phyloP scores from a whole-genome alignment of 2,888 invertebrate genomes.

The Cephus pulcher region DNA sequence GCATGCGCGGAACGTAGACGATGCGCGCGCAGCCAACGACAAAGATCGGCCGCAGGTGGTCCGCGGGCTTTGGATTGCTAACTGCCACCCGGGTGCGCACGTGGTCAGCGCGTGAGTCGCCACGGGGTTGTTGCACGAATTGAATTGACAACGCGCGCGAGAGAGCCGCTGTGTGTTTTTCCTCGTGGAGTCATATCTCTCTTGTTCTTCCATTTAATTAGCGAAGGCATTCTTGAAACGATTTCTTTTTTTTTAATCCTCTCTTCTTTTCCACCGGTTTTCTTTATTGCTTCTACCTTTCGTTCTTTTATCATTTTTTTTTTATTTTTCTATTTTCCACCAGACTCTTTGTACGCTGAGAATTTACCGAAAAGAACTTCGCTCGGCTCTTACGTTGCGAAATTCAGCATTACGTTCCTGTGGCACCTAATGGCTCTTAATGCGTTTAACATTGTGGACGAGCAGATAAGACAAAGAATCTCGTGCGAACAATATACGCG shows the following conservation, averaged over 20 bases:
- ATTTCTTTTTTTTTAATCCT: not conserved
- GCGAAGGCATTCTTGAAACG: not conserved
- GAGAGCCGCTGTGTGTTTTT: not conserved
- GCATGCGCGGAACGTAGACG: conserved; percentile 12
- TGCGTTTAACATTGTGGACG: not conserved
- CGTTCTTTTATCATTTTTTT: not conserved
- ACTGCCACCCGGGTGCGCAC: not conserved
- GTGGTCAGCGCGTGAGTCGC: not conserved
- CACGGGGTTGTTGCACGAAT: not conserved
- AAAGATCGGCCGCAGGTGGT: conserved; percentile 44
- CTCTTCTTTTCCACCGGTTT: not conserved
- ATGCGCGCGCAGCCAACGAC: conserved; percentile 25
- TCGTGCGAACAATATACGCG: not conserved
- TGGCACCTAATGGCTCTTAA: not conserved
- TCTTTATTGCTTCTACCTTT: not conserved
- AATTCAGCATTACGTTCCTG: not conserved
- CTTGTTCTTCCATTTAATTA: not conserved
- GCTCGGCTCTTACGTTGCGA: not conserved
- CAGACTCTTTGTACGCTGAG: not conserved
- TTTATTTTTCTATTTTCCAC: not conserved
- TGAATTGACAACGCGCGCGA: not conserved
- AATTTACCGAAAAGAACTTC: not conserved
- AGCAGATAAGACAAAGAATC: not conserved
- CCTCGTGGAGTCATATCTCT: not conserved
- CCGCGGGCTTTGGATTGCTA: conserved; percentile 11